Evolutionary conservation across 2,797 vertebrate genomes (phyloP).

Genomic region (Anabacerthia variegaticeps): DNA sequence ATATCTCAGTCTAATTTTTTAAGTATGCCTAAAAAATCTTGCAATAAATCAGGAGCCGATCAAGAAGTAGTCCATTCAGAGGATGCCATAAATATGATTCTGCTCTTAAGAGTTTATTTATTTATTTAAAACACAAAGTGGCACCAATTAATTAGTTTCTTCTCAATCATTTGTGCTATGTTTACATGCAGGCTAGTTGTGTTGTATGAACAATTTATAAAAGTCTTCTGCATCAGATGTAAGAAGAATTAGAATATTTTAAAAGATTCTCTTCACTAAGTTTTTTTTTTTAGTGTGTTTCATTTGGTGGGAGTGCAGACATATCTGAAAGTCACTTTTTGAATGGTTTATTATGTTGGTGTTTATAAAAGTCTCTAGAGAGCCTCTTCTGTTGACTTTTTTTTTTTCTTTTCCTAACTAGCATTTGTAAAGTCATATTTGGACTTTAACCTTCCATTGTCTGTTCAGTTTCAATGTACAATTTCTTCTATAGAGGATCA

Average conservation of each 20-base stretch:
- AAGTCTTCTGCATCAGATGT: neutral
- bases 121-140: neutral
- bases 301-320: neutral
- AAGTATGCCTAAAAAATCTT: neutral
- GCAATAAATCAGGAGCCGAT: neutral
- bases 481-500: neutral
- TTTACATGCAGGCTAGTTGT: neutral
- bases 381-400: neutral
- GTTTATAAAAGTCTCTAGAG: neutral
- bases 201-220: neutral
- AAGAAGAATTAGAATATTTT: neutral
- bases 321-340: neutral
- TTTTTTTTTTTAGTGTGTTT: neutral
- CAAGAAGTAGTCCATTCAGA: neutral
- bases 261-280: neutral
- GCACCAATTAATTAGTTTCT: neutral
- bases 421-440: neutral
- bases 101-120: neutral
- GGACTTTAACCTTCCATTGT: neutral
- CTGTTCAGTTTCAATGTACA: neutral
- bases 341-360: neutral
- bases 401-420: neutral
- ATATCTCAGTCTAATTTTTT: neutral
- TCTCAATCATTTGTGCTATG: neutral
- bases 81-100: neutral